Percentiles rank a stretch among this genome's conserved stretches.
Conservation (phyloP, 2,888 invertebrate genomes). For the Sussaba pulchella region DNA sequence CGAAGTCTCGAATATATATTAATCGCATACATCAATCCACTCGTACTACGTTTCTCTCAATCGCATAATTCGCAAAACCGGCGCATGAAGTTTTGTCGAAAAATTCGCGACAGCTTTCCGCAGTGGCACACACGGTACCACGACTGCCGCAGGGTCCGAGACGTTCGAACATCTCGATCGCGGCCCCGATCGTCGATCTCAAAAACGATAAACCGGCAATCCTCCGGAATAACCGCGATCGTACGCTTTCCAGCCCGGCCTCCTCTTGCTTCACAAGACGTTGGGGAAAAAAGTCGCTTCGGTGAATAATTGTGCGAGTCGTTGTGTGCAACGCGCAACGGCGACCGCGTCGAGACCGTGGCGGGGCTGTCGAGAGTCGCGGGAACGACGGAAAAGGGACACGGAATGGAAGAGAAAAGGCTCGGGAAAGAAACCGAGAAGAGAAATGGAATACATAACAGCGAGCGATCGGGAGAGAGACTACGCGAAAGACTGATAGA, state of each 20-base stretch:
- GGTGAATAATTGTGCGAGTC: conserved; percentile 63
- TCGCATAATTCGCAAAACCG: neutral
- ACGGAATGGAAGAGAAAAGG: conserved; percentile 58
- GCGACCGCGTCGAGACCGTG: conserved; percentile 12
- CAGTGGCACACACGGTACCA: neutral
- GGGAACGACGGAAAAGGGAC: conserved; percentile 73
- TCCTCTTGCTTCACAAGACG: neutral
- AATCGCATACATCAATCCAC: neutral
- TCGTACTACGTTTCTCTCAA: neutral
- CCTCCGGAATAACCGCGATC: conserved; percentile 26
- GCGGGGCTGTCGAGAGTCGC: conserved; percentile 12
- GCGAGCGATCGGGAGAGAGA: too few species aligned
- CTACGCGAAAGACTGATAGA: conserved; percentile 43
- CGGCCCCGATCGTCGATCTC: conserved; percentile 13
- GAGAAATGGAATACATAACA: conserved; percentile 23
- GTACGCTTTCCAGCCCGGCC: conserved; percentile 10
- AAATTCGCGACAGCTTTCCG: conserved; percentile 11
- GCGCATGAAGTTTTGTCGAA: neutral
- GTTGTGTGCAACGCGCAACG: conserved; percentile 53
- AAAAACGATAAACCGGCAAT: conserved; percentile 40
- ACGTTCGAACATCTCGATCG: conserved; percentile 48
- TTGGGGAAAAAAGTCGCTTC: conserved; percentile 49
- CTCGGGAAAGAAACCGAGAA: conserved; percentile 55
- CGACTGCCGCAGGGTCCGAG: neutral
- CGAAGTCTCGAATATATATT: neutral